A percentile compares a stretch with the other conserved stretches of the same genome.
Evolutionary conservation across 1,140 invertebrate genomes (phyloP).

Genomic region (Leptopilina clavipes): DNA sequence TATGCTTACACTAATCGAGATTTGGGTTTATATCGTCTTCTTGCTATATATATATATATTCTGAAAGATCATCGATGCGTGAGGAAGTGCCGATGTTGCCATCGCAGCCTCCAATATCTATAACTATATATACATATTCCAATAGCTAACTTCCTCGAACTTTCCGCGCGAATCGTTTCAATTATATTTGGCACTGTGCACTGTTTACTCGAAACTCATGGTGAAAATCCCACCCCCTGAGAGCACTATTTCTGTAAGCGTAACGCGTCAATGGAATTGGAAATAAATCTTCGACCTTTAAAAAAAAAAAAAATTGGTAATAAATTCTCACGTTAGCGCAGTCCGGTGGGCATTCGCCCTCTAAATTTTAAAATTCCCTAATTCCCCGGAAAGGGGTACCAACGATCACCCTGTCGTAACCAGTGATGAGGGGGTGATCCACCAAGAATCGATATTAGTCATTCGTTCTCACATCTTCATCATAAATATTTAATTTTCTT

Average conservation of each 20-base stretch:
- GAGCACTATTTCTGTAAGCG: conserved; percentile 29
- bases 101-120: neutral
- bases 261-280: conserved; percentile 54
- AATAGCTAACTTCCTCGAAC: conserved; percentile 34
- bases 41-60: neutral
- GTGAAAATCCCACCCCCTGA: conserved; percentile 52
- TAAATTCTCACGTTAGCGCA: conserved; percentile 69
- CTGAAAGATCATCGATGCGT: conserved; percentile 29
- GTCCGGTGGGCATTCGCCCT: conserved; percentile 63
- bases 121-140: conserved; percentile 32
- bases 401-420: conserved; percentile 34
- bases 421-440: no score
- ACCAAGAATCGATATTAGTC: conserved; percentile 61
- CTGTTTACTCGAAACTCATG: conserved; percentile 53
- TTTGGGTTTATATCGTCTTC: neutral
- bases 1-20: conserved; percentile 20
- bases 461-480: conserved; percentile 18
- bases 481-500: neutral
- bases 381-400: conserved; percentile 66
- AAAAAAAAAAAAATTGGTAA: conserved; percentile 68
- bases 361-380: conserved; percentile 70
- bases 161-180: conserved; percentile 52
- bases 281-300: conserved; percentile 71
- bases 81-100: conserved; percentile 32
- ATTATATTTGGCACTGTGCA: conserved; percentile 47